Evolutionary conservation across 2,113 vertebrate genomes (phyloP).

Genomic region (Cyphomyrus plagiostoma): DNA sequence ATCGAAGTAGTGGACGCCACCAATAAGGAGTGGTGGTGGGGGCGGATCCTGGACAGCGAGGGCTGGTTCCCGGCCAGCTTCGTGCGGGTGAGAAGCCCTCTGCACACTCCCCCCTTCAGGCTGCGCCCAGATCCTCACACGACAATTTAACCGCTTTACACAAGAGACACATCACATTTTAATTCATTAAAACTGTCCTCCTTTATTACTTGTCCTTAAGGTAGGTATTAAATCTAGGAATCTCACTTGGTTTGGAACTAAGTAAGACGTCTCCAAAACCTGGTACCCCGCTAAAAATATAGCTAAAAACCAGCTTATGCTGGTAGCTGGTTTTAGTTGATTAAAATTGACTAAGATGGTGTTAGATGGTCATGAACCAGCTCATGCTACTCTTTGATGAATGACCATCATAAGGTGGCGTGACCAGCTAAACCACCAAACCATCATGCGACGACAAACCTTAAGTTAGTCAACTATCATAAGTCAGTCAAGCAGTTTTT

Average conservation of each 20-base stretch:
- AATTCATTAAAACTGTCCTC: not conserved
- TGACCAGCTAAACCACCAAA: not conserved
- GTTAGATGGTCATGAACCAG: not conserved
- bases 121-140: not conserved
- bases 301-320: not conserved
- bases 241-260: not conserved
- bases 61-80: constrained; percentile 98
- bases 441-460: not conserved
- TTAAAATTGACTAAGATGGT: not conserved
- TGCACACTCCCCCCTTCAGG: not conserved
- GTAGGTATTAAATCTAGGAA: not conserved
- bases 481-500: not conserved
- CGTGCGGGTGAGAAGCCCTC: constrained; percentile 71
- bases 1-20: constrained; percentile 93
- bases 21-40: constrained; percentile 99
- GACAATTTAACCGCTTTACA: not conserved
- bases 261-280: not conserved
- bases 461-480: not conserved
- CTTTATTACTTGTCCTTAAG: not conserved
- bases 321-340: not conserved
- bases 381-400: not conserved
- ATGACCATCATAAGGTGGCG: not conserved
- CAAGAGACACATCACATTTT: not conserved
- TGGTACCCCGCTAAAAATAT: not conserved
- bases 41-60: constrained; percentile 82